Conservation (phyloP, 2,888 invertebrate genomes). For the Zootermopsis nevadensis region DNA sequence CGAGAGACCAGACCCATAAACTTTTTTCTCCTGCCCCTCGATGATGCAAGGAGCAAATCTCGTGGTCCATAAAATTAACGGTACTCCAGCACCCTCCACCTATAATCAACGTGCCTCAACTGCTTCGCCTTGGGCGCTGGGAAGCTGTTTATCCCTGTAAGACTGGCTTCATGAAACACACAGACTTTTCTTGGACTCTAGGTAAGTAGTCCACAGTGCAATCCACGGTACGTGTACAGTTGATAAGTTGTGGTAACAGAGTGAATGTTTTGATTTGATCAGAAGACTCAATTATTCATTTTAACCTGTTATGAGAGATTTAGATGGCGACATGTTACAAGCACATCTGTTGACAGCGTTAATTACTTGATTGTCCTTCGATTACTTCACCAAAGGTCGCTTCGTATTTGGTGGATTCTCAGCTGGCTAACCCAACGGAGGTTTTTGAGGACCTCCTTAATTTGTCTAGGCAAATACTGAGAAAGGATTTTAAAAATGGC, state of each 20-base stretch:
- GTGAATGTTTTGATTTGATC: too few species aligned
- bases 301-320: too few species aligned
- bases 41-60: not conserved
- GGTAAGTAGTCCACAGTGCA: not conserved
- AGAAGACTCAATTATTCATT: too few species aligned
- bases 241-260: not conserved
- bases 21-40: not conserved
- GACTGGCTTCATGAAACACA: not conserved
- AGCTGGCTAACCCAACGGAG: too few species aligned
- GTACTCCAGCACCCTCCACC: conserved; percentile 10
- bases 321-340: too few species aligned
- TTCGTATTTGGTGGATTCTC: too few species aligned
- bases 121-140: not conserved
- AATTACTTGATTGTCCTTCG: too few species aligned
- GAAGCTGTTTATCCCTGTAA: not conserved
- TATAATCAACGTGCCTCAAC: conserved; percentile 7
- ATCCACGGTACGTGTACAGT: not conserved
- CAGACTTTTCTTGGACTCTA: not conserved
- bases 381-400: too few species aligned
- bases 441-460: too few species aligned
- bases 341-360: too few species aligned
- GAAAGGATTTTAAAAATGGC: too few species aligned
- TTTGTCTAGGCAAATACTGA: too few species aligned
- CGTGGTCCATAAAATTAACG: conserved; percentile 16
- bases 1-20: not conserved